Conservation (phyloP, 2,113 vertebrate species). For the Eudorcas thomsonii region DNA sequence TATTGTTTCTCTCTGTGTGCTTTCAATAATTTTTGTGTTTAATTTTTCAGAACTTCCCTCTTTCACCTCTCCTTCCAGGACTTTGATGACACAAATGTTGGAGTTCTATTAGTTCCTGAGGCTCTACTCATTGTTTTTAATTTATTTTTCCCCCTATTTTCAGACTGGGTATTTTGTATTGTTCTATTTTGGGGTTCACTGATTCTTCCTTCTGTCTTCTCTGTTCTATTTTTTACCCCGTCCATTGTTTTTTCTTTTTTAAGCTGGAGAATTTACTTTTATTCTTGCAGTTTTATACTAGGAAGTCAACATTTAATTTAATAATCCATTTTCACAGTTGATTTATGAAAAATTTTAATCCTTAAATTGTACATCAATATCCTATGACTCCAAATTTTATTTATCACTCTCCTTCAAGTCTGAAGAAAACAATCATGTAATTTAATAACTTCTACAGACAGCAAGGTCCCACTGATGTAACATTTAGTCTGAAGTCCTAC, state of each 20-base stretch:
- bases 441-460: slow-evolving; percentile 75
- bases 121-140: background rate
- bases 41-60: background rate
- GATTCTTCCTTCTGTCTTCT: background rate
- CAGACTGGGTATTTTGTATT: background rate
- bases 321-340: slow-evolving; percentile 69
- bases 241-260: background rate
- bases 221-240: background rate
- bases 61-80: background rate
- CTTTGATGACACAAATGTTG: background rate
- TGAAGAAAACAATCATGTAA: slow-evolving; percentile 70
- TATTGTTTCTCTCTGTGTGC: background rate
- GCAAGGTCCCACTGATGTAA: slow-evolving; percentile 75
- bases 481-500: slow-evolving; percentile 63
- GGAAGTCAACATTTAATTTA: slow-evolving; percentile 59
- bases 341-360: slow-evolving; percentile 60
- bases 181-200: background rate
- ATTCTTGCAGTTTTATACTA: slow-evolving; percentile 65
- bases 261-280: slow-evolving; percentile 65
- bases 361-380: slow-evolving; percentile 56
- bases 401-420: slow-evolving; percentile 57
- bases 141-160: background rate
- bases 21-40: slow-evolving; percentile 19
- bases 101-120: background rate
- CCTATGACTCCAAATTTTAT: slow-evolving; percentile 55